Evolutionary conservation across 2,797 vertebrate genomes (phyloP), one percentile per base, ranked within the genome.

Genomic region (Basileuterus tristriatus): DNA sequence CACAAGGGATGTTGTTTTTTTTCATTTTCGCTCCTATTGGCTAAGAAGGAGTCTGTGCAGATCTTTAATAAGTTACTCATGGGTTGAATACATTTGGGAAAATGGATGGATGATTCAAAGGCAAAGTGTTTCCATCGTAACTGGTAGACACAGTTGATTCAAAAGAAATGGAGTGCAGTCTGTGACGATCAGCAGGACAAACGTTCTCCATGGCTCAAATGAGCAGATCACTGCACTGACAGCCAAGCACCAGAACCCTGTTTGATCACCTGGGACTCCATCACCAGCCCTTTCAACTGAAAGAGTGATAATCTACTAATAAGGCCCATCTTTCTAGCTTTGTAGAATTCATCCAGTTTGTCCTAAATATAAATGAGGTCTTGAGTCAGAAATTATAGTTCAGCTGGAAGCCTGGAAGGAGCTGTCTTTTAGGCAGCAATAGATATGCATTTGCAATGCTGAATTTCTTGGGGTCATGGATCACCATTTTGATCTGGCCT

Each of bases 391-490:
- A 87, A 94, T 88, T 60, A 84, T 2, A 91, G 44, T 79, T 94
- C 83, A 86, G 72, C 49, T 79, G 64, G 49, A 80, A 93, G 49
- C 63, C 59, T 93, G 70, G 46, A 83, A 93, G 75, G 75, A 93
- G 60, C 8, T 4, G 7, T 32, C 39, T 91, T 94, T 93, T 80
- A 94, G 75, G 39, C 50, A 87, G 52, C 26, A 84, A 88, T 39
- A 90, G 39, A 69, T 37, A 82, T 47, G 50, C 13, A 95, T 94
- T 94, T 94, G 90, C 93, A 94, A 90, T 90, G 75, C 91, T 93
- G 81, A 89, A 82, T 79, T 84, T 80, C 83, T 7, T 75, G 75
- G 67, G 90, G 94, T 90, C 85, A 89, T 23, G 27, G 88, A 80
- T 77, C 64, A 86, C 36, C 0, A 6, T 91, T 96, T 89, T 94